phyloP scores from a whole-genome alignment of 1,140 invertebrate species.

The Bombus huntii region DNA sequence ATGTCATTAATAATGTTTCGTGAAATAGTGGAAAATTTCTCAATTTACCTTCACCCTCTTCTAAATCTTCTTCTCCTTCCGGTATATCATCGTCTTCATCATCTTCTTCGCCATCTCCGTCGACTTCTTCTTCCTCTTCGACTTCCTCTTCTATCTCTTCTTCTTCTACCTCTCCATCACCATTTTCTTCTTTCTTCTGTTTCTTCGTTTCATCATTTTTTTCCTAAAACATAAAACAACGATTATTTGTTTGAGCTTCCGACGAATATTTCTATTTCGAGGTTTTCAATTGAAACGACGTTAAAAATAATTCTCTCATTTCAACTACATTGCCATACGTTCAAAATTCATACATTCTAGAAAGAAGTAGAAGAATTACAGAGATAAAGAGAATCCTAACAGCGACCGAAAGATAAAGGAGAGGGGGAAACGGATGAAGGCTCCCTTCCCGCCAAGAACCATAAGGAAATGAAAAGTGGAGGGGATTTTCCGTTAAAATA shows the following conservation, averaged over 20 bases:
- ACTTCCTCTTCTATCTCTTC: slow-evolving; percentile 81
- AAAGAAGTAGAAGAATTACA: slow-evolving; percentile 8
- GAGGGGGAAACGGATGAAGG: slow-evolving; percentile 46
- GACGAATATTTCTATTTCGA: background rate
- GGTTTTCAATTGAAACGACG: background rate
- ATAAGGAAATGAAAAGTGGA: slow-evolving; percentile 33
- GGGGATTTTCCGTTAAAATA: slow-evolving; percentile 56
- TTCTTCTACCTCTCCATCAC: slow-evolving; percentile 84
- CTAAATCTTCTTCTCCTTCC: slow-evolving; percentile 87
- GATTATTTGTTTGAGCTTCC: too few species aligned
- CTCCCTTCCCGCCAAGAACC: slow-evolving; percentile 63
- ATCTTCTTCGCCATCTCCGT: slow-evolving; percentile 85
- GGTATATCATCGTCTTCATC: slow-evolving; percentile 87
- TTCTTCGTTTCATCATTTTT: slow-evolving; percentile 90
- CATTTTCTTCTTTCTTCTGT: slow-evolving; percentile 90
- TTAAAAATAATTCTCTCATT: slow-evolving; percentile 1
- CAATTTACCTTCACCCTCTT: slow-evolving; percentile 85
- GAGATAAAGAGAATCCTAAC: slow-evolving; percentile 1
- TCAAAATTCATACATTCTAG: background rate
- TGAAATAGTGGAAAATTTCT: background rate
- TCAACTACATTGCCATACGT: background rate
- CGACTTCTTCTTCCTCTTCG: slow-evolving; percentile 78
- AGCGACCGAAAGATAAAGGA: slow-evolving; percentile 21
- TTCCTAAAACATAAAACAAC: slow-evolving; percentile 82
- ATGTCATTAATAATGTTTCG: background rate